Base-by-base conservation (phyloP, 2,888 invertebrate species). In the Caenorhabditis sinica region DNA sequence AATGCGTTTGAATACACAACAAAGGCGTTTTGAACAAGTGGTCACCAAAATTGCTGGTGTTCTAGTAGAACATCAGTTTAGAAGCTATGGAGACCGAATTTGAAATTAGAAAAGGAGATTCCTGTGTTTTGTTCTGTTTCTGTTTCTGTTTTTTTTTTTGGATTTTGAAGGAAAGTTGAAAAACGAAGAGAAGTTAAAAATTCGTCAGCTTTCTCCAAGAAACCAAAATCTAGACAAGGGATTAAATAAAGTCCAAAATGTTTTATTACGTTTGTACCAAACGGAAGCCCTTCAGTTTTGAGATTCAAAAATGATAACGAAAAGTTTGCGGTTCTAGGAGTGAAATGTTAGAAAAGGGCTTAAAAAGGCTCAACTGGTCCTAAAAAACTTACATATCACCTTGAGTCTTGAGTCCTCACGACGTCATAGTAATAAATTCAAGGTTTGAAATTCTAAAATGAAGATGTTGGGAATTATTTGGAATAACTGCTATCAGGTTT, bases 1-100 rank as follows among this genome's bases (percentile, higher is more conserved):
- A 36, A 45, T 25, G 51, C 28, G 25, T 51, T 45, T 58, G 28
- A 25, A 40, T 49, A 60, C 36, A 68, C 58, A 77, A 45, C 25
- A 45, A 45, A 43, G 11, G 17, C 40, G 11, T 74, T 65, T 74
- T 33, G 17, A 25, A 76, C 68, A 49, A 66, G 60, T 76, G 75
- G 66, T 36, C 45, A 68, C 30, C 20, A n/a, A 53, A 68, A 68
- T 17, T 66, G 30, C 8, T 45, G 43, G 65, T 66, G 63, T 63
- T 65, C 74, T 53, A 40, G 53, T 30, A 61, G 61, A 61, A 53
- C 68, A 33, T 51, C 68, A 30, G 56, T 28, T 56, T 15, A 15
- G 71, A 40, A 8, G 63, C 30, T 40, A 53, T 40, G 74, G 28
- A 36, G 68, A 51, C 30, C 20, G 51, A 68, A 68, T 68, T 68